Evolutionary conservation across 2,113 vertebrate species (phyloP), one percentile per base, ranked within the genome.

Genomic region (Laticauda laticaudata): DNA sequence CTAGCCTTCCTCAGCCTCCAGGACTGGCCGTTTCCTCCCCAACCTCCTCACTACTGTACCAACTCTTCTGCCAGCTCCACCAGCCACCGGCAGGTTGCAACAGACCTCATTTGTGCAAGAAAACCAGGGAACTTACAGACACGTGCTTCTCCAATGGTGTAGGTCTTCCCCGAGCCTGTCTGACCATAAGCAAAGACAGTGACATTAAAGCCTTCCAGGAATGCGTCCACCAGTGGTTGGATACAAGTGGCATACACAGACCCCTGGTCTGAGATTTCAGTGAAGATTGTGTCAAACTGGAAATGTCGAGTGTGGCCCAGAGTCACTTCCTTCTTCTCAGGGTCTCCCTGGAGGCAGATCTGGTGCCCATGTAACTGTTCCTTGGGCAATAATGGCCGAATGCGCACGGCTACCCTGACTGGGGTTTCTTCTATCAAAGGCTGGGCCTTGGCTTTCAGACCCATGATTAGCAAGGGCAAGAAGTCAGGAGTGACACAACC

Each of bases 131-230:
- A 98, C 99, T 99, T 96, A 99, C 99, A 98, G 92, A 99, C 98
- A 95, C 99, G 99, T 92, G 98, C 98, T 97, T 99, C 98, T 61
- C 99, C 99, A 94, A 99, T 98, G 61, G 99, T 99, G 96, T 99
- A 99, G 0, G 99, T 99, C 97, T 99, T 99, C 90, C 99, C 99
- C 0, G 99, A 99, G 93, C 99, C 99, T 0, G 99, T 99, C 97
- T 99, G 99, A 0, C 99, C 99, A 15, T 99, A 99, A 69, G 99
- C 98, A 97, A 99, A 99, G 23, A 99, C 98, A 0, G 99, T 99
- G 90, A 98, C 98, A 64, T 99, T 99, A 97, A 99, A 99, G 9
- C 99, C 99, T 96, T 98, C 98, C 95, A 99, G 98, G 96, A 99
- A 99, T 39, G 99, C 98, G 86, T 98, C 98, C 0, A 99, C 98